Evolutionary conservation across 2,113 vertebrate genomes (phyloP).

Genomic region (Gambusia affinis): DNA sequence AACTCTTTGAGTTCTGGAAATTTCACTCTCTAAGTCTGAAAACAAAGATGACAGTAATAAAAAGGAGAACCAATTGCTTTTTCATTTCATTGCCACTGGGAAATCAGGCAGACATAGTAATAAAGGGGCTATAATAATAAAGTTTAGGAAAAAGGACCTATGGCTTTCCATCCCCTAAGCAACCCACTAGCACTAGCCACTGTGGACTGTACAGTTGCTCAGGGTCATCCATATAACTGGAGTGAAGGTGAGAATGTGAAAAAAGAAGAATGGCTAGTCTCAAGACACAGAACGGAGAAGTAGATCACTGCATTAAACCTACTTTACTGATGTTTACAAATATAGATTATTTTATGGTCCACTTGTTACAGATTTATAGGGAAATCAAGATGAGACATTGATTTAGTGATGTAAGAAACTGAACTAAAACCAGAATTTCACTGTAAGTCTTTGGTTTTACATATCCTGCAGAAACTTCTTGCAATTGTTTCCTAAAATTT

Average conservation of each 20-base stretch:
- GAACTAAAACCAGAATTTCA: background rate
- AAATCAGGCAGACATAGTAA: constrained; percentile 78
- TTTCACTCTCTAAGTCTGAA: constrained; percentile 76
- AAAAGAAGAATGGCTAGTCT: background rate
- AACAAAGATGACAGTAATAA: constrained; percentile 82
- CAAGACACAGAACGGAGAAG: constrained; percentile 2
- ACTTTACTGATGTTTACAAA: constrained; percentile 1
- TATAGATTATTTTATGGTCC: background rate
- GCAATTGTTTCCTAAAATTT: too few species aligned
- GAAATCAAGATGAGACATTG: background rate
- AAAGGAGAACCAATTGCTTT: constrained; percentile 79
- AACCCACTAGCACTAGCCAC: constrained; percentile 64
- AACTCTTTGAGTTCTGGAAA: constrained; percentile 73
- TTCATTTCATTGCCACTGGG: constrained; percentile 82
- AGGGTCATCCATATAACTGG: constrained; percentile 68
- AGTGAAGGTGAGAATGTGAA: constrained; percentile 33
- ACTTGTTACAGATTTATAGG: background rate
- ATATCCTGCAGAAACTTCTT: too few species aligned
- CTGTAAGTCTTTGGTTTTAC: too few species aligned
- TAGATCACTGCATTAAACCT: background rate
- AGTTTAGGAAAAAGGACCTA: constrained; percentile 78
- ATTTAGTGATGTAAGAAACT: constrained; percentile 1
- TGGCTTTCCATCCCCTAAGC: constrained; percentile 73
- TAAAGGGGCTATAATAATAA: constrained; percentile 81
- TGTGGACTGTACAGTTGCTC: constrained; percentile 46